These are phyloP conservation scores for Neuroterus valhalla DNA, from an alignment of 1,140 invertebrate species.

Conservation along the genomic window DNA sequence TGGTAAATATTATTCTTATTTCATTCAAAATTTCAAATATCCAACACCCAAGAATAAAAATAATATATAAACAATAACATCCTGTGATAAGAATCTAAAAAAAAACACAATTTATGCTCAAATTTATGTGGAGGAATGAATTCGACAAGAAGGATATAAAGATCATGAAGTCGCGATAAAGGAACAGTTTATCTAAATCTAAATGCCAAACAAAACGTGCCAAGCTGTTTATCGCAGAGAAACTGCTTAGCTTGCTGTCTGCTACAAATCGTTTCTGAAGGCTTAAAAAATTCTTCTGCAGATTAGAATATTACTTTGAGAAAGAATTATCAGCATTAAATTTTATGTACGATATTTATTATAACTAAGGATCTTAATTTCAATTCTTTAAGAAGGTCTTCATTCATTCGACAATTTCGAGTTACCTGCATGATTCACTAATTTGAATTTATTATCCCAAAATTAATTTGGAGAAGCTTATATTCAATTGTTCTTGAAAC, in stretches of 20 bases:
- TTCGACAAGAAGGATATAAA: slow-evolving; percentile 49
- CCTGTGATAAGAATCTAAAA: too few relatives aligned
- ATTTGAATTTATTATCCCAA: too few relatives aligned
- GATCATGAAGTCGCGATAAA: slow-evolving; percentile 52
- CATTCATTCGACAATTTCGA: too few relatives aligned
- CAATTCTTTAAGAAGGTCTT: too few relatives aligned
- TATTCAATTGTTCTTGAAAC: too few relatives aligned
- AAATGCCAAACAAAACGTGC: slow-evolving; percentile 65
- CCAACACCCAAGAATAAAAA: slow-evolving; percentile 40
- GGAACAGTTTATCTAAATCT: slow-evolving; percentile 48
- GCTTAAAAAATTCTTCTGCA: slow-evolving; percentile 38
- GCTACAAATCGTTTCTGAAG: slow-evolving; percentile 42
- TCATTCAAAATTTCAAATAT: not conserved
- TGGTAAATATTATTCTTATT: too few relatives aligned
- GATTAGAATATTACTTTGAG: not conserved
- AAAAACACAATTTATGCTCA: slow-evolving; percentile 10
- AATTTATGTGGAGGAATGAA: slow-evolving; percentile 43
- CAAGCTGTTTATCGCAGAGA: slow-evolving; percentile 58
- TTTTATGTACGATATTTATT: too few relatives aligned
- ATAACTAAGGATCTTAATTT: too few relatives aligned
- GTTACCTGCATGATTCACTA: too few relatives aligned
- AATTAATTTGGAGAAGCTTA: too few relatives aligned
- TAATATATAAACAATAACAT: not conserved
- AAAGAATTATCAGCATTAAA: too few relatives aligned
- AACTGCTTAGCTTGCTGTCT: slow-evolving; percentile 61